phyloP scores from a whole-genome alignment of 2,888 invertebrate genomes.

The Eupithecia abbreviata region DNA sequence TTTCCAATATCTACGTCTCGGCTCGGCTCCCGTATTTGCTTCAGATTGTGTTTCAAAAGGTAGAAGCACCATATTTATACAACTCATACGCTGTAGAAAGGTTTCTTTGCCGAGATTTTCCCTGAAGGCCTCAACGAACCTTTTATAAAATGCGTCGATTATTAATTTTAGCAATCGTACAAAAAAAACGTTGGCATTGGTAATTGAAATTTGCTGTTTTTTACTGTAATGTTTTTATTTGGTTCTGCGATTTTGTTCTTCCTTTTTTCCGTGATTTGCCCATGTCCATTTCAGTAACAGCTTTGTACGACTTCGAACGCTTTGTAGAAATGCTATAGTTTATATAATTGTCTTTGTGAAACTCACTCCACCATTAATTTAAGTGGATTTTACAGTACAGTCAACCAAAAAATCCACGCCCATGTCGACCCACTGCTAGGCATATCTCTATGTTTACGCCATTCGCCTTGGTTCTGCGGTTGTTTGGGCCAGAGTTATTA shows the following conservation, averaged over 20 bases:
- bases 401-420: no score
- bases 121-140: neutral
- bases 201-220: neutral
- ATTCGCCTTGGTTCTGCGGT: no score
- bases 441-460: no score
- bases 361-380: no score
- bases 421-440: no score
- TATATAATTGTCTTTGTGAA: no score
- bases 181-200: neutral
- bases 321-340: no score
- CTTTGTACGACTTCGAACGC: no score
- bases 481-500: no score
- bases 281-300: neutral
- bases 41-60: neutral
- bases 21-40: neutral
- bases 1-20: slow-evolving; percentile 5
- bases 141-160: neutral
- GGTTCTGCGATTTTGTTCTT: neutral
- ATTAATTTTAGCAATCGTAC: neutral
- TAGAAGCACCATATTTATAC: neutral
- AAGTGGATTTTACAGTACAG: no score
- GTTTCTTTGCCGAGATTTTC: slow-evolving; percentile 1
- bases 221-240: neutral
- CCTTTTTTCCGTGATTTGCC: neutral
- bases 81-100: neutral